A percentile compares a stretch with the other conserved stretches of the same genome.
phyloP scores from a whole-genome alignment of 1,140 invertebrate species.

The Trissolcus basalis region DNA sequence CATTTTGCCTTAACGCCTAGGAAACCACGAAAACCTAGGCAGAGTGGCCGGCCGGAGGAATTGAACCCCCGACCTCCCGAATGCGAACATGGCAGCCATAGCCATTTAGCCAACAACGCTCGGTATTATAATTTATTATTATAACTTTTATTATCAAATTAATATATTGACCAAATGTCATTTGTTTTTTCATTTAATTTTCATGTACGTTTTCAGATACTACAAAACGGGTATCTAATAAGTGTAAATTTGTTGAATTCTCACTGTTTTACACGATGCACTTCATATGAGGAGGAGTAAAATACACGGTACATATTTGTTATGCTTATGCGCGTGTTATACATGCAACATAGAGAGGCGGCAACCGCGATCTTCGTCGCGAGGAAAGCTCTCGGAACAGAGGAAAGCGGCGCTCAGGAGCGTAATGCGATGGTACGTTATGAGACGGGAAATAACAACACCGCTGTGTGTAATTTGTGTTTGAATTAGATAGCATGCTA shows the following conservation, averaged over 20 bases:
- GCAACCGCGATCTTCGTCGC: constrained; percentile 8
- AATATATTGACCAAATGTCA: too few species aligned
- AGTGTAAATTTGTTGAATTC: constrained; percentile 35
- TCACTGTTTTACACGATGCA: constrained; percentile 13
- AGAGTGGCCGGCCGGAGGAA: too few species aligned
- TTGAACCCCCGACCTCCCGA: too few species aligned
- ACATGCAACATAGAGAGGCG: constrained; percentile 1
- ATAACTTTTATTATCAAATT: too few species aligned
- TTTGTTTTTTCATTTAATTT: too few species aligned
- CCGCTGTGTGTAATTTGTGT: constrained; percentile 36
- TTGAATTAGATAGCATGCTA: constrained; percentile 13
- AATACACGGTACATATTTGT: constrained; percentile 19
- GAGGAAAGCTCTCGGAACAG: constrained; percentile 15
- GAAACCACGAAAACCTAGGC: too few species aligned
- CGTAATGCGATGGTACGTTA: constrained; percentile 27
- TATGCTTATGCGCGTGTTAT: neutral
- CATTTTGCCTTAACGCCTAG: too few species aligned
- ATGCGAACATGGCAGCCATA: too few species aligned
- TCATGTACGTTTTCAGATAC: too few species aligned
- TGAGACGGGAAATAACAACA: constrained; percentile 39
- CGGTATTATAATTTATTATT: too few species aligned
- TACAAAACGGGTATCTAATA: constrained; percentile 45
- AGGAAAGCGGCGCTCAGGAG: constrained; percentile 20
- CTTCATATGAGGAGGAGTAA: constrained; percentile 25
- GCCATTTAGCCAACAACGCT: too few species aligned